Conservation (phyloP, 2,113 vertebrate genomes). For the Aphyosemion australe region DNA sequence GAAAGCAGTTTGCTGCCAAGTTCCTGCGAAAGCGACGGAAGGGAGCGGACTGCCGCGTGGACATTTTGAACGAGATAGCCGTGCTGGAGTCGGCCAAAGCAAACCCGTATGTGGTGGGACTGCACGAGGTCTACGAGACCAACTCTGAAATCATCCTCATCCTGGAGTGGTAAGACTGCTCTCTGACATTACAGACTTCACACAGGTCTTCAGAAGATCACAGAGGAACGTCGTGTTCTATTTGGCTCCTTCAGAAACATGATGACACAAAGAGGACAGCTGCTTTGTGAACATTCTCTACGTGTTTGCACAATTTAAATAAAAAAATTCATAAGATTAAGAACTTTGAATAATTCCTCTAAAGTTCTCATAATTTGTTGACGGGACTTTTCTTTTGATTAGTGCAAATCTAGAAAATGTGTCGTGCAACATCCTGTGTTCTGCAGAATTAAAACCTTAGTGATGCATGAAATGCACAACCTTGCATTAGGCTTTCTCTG, state of each 20-base stretch:
- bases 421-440: slow-evolving; percentile 8
- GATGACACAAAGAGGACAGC: too few species aligned
- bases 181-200: background rate
- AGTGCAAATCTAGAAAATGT: too few species aligned
- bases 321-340: too few species aligned
- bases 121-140: slow-evolving; percentile 95
- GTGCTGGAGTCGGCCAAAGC: slow-evolving; percentile 89
- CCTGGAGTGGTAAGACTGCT: slow-evolving; percentile 88
- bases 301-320: too few species aligned
- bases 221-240: too few species aligned
- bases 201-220: background rate
- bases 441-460: background rate
- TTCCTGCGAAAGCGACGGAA: slow-evolving; percentile 94
- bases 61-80: slow-evolving; percentile 94
- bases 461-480: slow-evolving; percentile 9
- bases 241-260: too few species aligned
- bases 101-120: slow-evolving; percentile 88
- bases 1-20: slow-evolving; percentile 92
- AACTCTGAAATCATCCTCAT: slow-evolving; percentile 90
- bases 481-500: background rate
- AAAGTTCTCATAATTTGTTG: too few species aligned
- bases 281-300: too few species aligned
- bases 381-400: too few species aligned
- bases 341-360: too few species aligned
- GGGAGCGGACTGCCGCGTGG: slow-evolving; percentile 90